These are phyloP conservation scores for Xestia sexstrigata DNA, from an alignment of 2,888 invertebrate species.

Conservation along the genomic window DNA sequence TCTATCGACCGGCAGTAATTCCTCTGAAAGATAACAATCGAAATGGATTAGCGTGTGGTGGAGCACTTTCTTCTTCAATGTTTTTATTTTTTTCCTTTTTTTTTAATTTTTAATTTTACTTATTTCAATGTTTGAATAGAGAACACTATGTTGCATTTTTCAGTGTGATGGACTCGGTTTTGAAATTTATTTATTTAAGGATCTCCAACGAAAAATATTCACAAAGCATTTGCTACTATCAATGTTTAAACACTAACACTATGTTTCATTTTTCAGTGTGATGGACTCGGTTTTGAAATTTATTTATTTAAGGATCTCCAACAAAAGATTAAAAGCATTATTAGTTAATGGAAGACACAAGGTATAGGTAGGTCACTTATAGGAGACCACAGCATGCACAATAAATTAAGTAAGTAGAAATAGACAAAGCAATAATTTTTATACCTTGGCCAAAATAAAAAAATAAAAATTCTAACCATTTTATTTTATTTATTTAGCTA, in stretches of 20 bases:
- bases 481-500: background rate
- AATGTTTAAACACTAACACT: too few relatives aligned
- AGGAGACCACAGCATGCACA: too few relatives aligned
- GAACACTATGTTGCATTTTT: background rate
- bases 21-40: conserved; percentile 65
- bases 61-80: conserved; percentile 2
- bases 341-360: too few relatives aligned
- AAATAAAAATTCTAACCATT: background rate
- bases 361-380: too few relatives aligned
- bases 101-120: background rate
- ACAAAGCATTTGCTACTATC: too few relatives aligned
- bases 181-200: too few relatives aligned
- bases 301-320: too few relatives aligned
- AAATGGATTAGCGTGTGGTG: conserved; percentile 52
- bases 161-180: background rate
- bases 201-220: too few relatives aligned
- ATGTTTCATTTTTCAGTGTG: background rate
- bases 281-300: background rate
- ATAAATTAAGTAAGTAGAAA: too few relatives aligned
- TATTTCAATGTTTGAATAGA: background rate
- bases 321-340: too few relatives aligned
- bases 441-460: background rate
- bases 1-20: conserved; percentile 54
- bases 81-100: background rate
- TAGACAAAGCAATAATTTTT: background rate